Conservation (phyloP, 2,797 vertebrate genomes). For the Discoglossus pictus region DNA sequence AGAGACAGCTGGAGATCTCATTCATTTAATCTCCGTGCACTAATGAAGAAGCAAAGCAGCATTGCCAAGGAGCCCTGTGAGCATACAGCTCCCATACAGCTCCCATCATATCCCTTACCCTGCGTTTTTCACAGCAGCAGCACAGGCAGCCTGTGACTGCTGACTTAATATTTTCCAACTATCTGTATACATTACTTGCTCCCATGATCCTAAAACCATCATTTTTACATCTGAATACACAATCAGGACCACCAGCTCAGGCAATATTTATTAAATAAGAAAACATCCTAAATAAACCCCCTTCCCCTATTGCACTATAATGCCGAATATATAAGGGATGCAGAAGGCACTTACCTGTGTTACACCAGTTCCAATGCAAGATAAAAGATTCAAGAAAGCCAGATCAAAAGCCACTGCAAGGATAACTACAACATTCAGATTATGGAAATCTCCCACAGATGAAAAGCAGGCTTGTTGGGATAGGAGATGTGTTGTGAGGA, state of each 20-base stretch:
- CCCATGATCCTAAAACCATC: too few species aligned
- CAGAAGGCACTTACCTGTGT: conserved; percentile 29
- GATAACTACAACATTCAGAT: conserved; percentile 19
- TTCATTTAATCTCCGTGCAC: conserved; percentile 31
- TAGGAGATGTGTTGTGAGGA: neutral
- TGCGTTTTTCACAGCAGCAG: conserved; percentile 22
- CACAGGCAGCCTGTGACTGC: neutral
- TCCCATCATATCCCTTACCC: conserved; percentile 29
- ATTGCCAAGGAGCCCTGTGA: conserved; percentile 16
- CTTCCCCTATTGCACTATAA: too few species aligned
- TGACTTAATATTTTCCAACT: conserved; percentile 1
- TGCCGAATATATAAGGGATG: too few species aligned
- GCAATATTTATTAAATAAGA: too few species aligned
- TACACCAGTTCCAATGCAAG: conserved; percentile 2
- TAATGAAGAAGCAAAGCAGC: conserved; percentile 31
- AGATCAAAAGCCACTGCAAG: conserved; percentile 23
- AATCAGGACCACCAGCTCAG: too few species aligned
- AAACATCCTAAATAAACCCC: too few species aligned
- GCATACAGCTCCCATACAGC: conserved; percentile 25
- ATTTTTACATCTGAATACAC: too few species aligned
- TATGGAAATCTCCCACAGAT: conserved; percentile 7
- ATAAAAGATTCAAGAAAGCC: conserved; percentile 1
- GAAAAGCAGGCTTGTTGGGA: neutral
- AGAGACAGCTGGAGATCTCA: conserved; percentile 37
- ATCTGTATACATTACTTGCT: too few species aligned